These are phyloP conservation scores for Chloropsis cyanopogon DNA, from an alignment of 2,113 vertebrate species.

Conservation along the genomic window DNA sequence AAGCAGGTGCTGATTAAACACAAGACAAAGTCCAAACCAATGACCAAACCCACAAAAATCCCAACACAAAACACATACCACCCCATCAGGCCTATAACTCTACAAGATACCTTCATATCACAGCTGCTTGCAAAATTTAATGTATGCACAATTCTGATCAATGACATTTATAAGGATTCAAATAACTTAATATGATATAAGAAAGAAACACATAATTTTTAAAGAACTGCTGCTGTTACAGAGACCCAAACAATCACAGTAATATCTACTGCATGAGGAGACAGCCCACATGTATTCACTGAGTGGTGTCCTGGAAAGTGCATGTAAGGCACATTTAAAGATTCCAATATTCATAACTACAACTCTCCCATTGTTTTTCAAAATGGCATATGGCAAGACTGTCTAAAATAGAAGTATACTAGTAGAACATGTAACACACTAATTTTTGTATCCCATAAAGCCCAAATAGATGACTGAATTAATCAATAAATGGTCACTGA, in stretches of 20 bases:
- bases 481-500: background rate
- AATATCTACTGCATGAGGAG: background rate
- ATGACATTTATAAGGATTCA: background rate
- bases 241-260: background rate
- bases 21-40: background rate
- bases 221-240: background rate
- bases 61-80: rapidly evolving
- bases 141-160: background rate
- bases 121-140: background rate
- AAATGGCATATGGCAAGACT: background rate
- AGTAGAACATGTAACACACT: background rate
- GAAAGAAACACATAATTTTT: background rate
- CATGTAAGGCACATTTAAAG: background rate
- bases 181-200: background rate
- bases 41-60: background rate
- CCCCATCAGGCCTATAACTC: background rate
- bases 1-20: background rate
- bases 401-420: background rate
- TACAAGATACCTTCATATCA: background rate
- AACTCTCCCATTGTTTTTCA: background rate
- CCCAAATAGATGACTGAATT: background rate
- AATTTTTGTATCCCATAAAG: background rate
- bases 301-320: background rate
- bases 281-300: background rate
- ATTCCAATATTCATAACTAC: background rate